A percentile compares a stretch with the other conserved stretches of the same genome.
These are phyloP conservation scores for Campodea augens DNA, from an alignment of 1,140 invertebrate species.

Conservation along the genomic window DNA sequence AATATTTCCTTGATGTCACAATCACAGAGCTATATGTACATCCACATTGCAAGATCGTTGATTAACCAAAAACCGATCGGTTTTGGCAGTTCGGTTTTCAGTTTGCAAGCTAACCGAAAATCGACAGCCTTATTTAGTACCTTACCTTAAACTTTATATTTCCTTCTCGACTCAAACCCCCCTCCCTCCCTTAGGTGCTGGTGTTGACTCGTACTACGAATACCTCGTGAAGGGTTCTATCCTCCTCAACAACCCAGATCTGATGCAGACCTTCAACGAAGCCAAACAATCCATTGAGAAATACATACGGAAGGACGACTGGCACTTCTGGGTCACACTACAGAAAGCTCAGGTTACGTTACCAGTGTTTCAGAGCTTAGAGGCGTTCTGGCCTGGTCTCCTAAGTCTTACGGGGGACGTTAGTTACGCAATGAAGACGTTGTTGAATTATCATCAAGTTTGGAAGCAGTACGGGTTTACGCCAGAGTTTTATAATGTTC, in stretches of 20 bases:
- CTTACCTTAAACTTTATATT: too few species aligned
- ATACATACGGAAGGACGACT: conserved; percentile 80
- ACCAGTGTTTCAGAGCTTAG: conserved; percentile 92
- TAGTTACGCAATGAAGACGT: conserved; percentile 73
- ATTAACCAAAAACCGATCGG: too few species aligned
- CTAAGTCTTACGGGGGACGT: conserved; percentile 78
- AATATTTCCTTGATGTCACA: too few species aligned
- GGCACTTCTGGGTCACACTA: conserved; percentile 95
- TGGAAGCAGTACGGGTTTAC: conserved; percentile 93
- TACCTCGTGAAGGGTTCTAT: conserved; percentile 89
- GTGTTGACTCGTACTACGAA: conserved; percentile 97
- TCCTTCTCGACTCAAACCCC: too few species aligned
- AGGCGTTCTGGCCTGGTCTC: conserved; percentile 96
- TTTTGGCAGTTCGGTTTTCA: too few species aligned
- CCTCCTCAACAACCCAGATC: conserved; percentile 56
- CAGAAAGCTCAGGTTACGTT: conserved; percentile 82
- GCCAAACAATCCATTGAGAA: conserved; percentile 59
- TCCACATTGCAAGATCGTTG: too few species aligned
- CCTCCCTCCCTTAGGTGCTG: too few species aligned
- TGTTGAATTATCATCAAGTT: conserved; percentile 90
- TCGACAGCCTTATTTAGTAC: too few species aligned
- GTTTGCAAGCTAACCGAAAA: too few species aligned
- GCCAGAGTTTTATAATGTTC: conserved; percentile 94
- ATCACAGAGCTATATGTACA: too few species aligned
- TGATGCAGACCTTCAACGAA: conserved; percentile 81